Conservation (phyloP, 2,888 invertebrate genomes). For the Antheraea assamensis region DNA sequence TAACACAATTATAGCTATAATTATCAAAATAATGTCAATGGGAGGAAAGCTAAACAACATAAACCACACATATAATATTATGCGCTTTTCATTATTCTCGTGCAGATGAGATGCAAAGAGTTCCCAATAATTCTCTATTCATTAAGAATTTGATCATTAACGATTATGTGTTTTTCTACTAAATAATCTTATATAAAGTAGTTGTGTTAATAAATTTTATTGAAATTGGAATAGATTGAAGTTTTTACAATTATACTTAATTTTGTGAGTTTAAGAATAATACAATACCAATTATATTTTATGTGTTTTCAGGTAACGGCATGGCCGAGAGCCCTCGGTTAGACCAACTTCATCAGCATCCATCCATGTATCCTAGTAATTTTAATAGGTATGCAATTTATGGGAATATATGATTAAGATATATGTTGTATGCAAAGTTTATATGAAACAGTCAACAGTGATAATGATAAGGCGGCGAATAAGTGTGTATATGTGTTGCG, state of each 20-base stretch:
- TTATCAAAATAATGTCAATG: too few relatives aligned
- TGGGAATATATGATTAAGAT: not conserved
- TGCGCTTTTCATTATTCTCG: too few relatives aligned
- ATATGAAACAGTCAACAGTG: too few relatives aligned
- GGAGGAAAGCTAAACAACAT: too few relatives aligned
- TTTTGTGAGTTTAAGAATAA: not conserved
- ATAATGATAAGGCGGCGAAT: not conserved
- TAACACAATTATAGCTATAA: too few relatives aligned
- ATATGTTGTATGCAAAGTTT: too few relatives aligned
- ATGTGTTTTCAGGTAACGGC: slow-evolving; percentile 46
- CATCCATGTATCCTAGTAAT: slow-evolving; percentile 74
- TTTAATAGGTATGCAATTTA: slow-evolving; percentile 68
- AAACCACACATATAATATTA: too few relatives aligned
- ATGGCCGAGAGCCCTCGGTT: slow-evolving; percentile 70
- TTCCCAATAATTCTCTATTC: too few relatives aligned
- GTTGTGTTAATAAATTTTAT: not conserved
- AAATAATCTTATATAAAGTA: too few relatives aligned
- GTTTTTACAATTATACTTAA: not conserved
- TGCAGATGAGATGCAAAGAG: too few relatives aligned
- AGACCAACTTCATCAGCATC: slow-evolving; percentile 72
- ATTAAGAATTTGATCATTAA: too few relatives aligned
- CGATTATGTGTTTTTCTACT: too few relatives aligned
- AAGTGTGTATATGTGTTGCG: slow-evolving; percentile 17
- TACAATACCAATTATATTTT: not conserved
- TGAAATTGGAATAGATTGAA: not conserved